A percentile compares a stretch with the other conserved stretches of the same genome.
Conservation (phyloP, 2,113 vertebrate genomes). For the Caretta caretta region DNA sequence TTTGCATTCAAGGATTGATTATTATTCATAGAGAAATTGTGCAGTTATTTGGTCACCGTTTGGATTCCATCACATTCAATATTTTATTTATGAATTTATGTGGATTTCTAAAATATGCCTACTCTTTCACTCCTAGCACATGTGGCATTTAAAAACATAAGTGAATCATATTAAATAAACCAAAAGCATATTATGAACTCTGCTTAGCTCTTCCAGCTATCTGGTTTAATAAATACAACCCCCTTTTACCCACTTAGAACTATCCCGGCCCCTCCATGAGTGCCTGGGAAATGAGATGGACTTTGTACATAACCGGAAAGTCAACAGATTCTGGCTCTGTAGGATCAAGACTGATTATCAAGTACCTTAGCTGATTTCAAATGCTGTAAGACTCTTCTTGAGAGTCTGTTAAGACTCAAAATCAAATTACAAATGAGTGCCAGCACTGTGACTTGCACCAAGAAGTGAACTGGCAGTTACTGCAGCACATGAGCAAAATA, state of each 20-base stretch:
- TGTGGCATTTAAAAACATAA: not conserved
- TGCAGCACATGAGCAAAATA: not conserved
- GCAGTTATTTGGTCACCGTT: not conserved
- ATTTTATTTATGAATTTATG: not conserved
- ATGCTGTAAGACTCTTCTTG: not conserved
- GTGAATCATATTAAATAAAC: not conserved
- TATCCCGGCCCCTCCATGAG: not conserved
- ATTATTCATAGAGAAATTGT: not conserved
- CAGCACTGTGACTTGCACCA: not conserved
- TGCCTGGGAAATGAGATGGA: not conserved
- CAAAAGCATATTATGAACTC: not conserved
- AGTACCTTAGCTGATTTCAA: not conserved
- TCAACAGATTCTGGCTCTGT: not conserved
- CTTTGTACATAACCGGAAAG: not conserved
- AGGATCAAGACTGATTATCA: not conserved
- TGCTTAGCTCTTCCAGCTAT: not conserved
- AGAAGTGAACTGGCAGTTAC: accelerated
- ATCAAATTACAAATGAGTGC: not conserved
- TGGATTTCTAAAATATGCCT: not conserved
- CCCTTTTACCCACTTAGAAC: not conserved
- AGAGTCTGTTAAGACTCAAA: not conserved
- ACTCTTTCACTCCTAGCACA: not conserved
- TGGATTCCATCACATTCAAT: not conserved
- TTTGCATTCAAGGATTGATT: not conserved
- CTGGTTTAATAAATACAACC: not conserved